These are phyloP conservation scores for Pocillopora damicornis DNA, from an alignment of 64 coral and sea anemone genomes.

Conservation along the genomic window DNA sequence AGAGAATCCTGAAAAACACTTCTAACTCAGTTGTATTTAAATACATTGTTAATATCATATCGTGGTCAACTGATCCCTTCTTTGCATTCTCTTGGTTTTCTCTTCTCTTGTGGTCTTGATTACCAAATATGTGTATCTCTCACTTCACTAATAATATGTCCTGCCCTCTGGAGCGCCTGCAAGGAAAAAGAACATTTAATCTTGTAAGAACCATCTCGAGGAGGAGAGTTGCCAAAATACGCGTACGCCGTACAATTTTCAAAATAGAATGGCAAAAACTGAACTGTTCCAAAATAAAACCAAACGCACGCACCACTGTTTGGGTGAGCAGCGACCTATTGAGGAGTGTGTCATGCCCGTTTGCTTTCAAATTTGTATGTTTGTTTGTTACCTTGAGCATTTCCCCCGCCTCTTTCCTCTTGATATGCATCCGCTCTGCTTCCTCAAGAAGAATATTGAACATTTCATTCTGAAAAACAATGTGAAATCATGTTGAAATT, in stretches of 20 bases:
- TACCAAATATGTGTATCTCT: conserved; percentile 75
- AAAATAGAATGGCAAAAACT: too few relatives aligned
- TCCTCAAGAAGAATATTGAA: conserved; percentile 88
- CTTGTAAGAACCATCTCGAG: neutral
- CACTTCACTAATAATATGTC: conserved; percentile 80
- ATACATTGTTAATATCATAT: too few relatives aligned
- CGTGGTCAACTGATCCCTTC: neutral
- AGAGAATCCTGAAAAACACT: too few relatives aligned
- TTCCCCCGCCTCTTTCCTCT: conserved; percentile 90
- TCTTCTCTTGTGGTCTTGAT: neutral
- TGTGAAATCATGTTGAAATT: neutral
- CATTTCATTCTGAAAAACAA: conserved; percentile 72
- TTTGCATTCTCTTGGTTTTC: neutral
- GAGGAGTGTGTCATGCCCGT: too few relatives aligned
- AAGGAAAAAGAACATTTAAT: neutral
- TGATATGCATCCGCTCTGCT: conserved; percentile 95
- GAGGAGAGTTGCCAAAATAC: neutral
- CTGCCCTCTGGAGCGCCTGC: conserved; percentile 67
- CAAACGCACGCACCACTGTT: too few relatives aligned
- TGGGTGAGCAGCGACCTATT: too few relatives aligned
- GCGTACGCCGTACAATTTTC: too few relatives aligned
- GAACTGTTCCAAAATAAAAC: too few relatives aligned
- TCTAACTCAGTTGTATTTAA: too few relatives aligned
- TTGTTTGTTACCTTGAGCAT: conserved; percentile 83
- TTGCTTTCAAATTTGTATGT: too few relatives aligned